phyloP scores from a whole-genome alignment of 2,113 vertebrate genomes.

The Arothron firmamentum region DNA sequence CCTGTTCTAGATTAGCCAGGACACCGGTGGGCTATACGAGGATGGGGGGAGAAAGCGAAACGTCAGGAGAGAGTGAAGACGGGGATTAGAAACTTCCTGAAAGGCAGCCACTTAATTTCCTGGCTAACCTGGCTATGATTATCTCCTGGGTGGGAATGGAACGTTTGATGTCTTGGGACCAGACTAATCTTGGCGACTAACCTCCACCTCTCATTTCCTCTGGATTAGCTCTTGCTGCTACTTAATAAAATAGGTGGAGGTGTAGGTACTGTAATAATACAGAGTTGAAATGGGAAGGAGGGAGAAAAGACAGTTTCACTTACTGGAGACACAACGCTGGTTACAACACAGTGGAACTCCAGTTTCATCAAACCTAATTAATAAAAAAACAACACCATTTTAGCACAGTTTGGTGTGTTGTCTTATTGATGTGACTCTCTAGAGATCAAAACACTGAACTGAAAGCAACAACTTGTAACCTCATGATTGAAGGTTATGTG shows the following conservation, averaged over 20 bases:
- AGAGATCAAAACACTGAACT: slow-evolving; percentile 15
- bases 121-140: slow-evolving; percentile 70
- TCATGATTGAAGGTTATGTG: slow-evolving; percentile 36
- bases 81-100: slow-evolving; percentile 59
- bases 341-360: too few relatives aligned
- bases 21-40: slow-evolving; percentile 4
- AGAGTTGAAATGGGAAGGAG: slow-evolving; percentile 6
- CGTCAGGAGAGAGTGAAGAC: slow-evolving; percentile 51
- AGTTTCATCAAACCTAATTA: too few relatives aligned
- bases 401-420: too few relatives aligned
- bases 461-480: slow-evolving; percentile 22
- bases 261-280: slow-evolving; percentile 35
- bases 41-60: slow-evolving; percentile 48
- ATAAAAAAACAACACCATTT: too few relatives aligned
- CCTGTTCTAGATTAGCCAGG: slow-evolving; percentile 14
- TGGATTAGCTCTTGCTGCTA: slow-evolving; percentile 64
- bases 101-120: slow-evolving; percentile 71
- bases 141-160: slow-evolving; percentile 68
- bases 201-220: slow-evolving; percentile 71
- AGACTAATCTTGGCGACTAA: slow-evolving; percentile 70
- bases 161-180: slow-evolving; percentile 68
- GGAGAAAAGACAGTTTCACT: neutral
- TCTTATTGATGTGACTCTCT: too few relatives aligned
- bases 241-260: slow-evolving; percentile 61
- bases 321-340: too few relatives aligned